Evolutionary conservation across 2,888 invertebrate genomes (phyloP).

Genomic region (Aquatica leii): DNA sequence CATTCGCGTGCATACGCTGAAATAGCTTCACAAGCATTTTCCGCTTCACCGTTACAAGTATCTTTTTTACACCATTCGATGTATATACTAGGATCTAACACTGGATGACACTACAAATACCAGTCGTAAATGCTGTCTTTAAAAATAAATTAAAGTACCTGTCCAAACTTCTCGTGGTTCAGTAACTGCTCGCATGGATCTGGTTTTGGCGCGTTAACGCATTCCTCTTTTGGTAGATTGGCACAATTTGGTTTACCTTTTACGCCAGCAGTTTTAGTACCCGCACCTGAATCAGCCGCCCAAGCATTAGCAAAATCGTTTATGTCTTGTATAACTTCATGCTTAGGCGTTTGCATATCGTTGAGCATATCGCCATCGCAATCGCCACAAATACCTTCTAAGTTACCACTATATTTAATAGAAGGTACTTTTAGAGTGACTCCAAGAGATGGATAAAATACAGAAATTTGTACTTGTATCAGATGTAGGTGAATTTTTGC

Average conservation of each 20-base stretch:
- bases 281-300: constrained; percentile 61
- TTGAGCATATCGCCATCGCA: constrained; percentile 69
- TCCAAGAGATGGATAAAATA: constrained; percentile 61
- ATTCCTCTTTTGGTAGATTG: constrained; percentile 53
- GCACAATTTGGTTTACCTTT: constrained; percentile 50
- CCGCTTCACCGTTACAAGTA: constrained; percentile 65
- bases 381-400: constrained; percentile 84
- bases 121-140: too few relatives aligned
- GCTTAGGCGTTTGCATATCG: constrained; percentile 66
- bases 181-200: constrained; percentile 75
- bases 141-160: constrained; percentile 51
- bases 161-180: constrained; percentile 65
- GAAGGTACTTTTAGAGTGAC: constrained; percentile 74
- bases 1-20: constrained; percentile 80
- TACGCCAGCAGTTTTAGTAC: constrained; percentile 53
- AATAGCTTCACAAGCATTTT: constrained; percentile 70
- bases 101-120: constrained; percentile 74
- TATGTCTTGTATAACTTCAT: constrained; percentile 64
- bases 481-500: constrained; percentile 69
- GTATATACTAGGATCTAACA: constrained; percentile 75
- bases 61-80: constrained; percentile 75
- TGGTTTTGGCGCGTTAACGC: constrained; percentile 63
- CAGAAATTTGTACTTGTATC: constrained; percentile 66
- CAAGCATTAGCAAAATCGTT: constrained; percentile 67
- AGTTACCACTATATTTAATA: constrained; percentile 72